Percentiles rank a stretch among this genome's conserved stretches.
Conservation (phyloP, 1,140 invertebrate species). For the Pachypsylla venusta region DNA sequence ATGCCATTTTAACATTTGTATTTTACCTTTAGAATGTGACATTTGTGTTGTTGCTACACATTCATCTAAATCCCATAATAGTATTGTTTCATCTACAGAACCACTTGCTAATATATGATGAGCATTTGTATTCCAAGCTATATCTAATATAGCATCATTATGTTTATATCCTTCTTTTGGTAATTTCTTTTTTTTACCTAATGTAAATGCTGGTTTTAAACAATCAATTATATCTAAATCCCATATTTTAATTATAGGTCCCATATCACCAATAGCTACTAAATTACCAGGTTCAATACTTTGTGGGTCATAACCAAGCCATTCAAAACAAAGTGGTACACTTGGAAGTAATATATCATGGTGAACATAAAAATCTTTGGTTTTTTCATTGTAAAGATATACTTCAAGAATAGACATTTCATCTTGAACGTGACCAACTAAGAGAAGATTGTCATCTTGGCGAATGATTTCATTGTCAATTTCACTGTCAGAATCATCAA, state of each 20-base stretch:
- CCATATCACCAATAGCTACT: slow-evolving; percentile 82
- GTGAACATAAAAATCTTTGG: slow-evolving; percentile 79
- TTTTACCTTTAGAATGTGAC: slow-evolving; percentile 58
- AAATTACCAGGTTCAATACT: slow-evolving; percentile 49
- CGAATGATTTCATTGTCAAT: slow-evolving; percentile 83
- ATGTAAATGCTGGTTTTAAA: slow-evolving; percentile 65
- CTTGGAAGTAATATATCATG: slow-evolving; percentile 79
- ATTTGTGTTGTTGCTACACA: slow-evolving; percentile 56
- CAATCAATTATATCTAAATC: slow-evolving; percentile 85
- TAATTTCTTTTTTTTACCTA: slow-evolving; percentile 56
- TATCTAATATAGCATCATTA: slow-evolving; percentile 74
- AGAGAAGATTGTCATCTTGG: slow-evolving; percentile 76
- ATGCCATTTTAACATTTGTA: slow-evolving; percentile 79
- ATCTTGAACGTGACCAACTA: slow-evolving; percentile 72
- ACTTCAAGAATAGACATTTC: slow-evolving; percentile 76
- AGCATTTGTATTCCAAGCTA: slow-evolving; percentile 75
- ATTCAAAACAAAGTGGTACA: slow-evolving; percentile 82
- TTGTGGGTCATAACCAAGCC: slow-evolving; percentile 67
- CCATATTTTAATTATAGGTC: slow-evolving; percentile 83
- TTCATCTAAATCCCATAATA: slow-evolving; percentile 86
- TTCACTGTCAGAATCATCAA: slow-evolving; percentile 58
- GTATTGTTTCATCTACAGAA: slow-evolving; percentile 72
- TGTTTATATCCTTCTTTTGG: slow-evolving; percentile 45
- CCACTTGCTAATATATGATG: slow-evolving; percentile 77
- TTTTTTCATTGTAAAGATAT: slow-evolving; percentile 78